Evolutionary conservation across 2,888 invertebrate genomes (phyloP).

Genomic region (Bhutanitis thaidina): DNA sequence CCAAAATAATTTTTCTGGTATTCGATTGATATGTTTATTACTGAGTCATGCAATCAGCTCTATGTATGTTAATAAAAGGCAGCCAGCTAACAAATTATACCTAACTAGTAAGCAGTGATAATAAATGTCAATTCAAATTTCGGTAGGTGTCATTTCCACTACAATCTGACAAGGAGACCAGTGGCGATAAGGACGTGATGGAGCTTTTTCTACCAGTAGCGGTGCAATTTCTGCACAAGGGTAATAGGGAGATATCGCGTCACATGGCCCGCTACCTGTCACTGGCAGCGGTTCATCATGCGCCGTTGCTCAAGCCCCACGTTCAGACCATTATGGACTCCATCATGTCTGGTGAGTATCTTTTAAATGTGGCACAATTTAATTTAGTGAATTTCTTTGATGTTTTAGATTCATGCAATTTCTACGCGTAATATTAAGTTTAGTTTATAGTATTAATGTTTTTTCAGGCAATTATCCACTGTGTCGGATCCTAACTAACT

Average conservation of each 20-base stretch:
- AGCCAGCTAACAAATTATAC: too few relatives aligned
- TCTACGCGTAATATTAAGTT: too few relatives aligned
- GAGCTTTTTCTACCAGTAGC: constrained; percentile 92
- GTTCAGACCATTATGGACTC: constrained; percentile 95
- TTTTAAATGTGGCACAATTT: neutral
- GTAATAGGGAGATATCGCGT: constrained; percentile 92
- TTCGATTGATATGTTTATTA: too few relatives aligned
- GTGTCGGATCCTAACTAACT: constrained; percentile 92
- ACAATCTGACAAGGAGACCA: constrained; percentile 75
- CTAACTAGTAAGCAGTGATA: too few relatives aligned
- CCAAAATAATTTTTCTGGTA: too few relatives aligned
- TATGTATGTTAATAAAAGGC: too few relatives aligned
- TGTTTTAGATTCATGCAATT: too few relatives aligned
- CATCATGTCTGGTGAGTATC: constrained; percentile 85
- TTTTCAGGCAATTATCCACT: constrained; percentile 91
- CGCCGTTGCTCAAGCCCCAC: constrained; percentile 90
- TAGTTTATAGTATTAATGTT: neutral
- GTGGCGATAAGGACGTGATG: constrained; percentile 85
- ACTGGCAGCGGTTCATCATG: constrained; percentile 94
- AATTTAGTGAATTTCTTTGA: too few relatives aligned
- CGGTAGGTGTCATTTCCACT: constrained; percentile 67
- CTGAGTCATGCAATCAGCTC: too few relatives aligned
- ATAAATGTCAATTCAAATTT: too few relatives aligned
- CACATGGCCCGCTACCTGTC: constrained; percentile 96
- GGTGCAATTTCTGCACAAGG: constrained; percentile 93